Evolutionary conservation across 2,888 invertebrate genomes (phyloP).

Genomic region (Cephus pulcher): DNA sequence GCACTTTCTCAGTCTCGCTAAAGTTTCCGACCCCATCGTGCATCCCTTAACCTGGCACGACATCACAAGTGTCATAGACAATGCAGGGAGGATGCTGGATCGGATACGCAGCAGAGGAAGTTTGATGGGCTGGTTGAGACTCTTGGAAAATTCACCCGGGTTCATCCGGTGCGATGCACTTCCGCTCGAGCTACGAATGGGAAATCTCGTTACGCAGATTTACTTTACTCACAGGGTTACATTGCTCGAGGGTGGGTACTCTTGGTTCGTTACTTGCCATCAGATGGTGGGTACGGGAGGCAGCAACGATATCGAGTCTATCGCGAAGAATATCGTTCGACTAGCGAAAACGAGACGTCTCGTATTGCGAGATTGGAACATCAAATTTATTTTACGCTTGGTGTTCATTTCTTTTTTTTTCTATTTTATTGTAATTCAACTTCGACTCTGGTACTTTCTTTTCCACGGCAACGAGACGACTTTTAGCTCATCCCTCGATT

Average conservation of each 20-base stretch:
- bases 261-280: slow-evolving; percentile 44
- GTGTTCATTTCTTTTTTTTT: background rate
- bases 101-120: background rate
- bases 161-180: slow-evolving; percentile 21
- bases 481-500: background rate
- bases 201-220: slow-evolving; percentile 16
- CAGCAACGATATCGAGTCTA: background rate
- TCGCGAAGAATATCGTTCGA: background rate
- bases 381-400: background rate
- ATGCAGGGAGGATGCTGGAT: background rate
- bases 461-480: background rate
- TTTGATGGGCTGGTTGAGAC: background rate
- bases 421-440: background rate
- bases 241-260: slow-evolving; percentile 19
- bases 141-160: background rate
- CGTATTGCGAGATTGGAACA: slow-evolving; percentile 1
- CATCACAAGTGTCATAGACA: background rate
- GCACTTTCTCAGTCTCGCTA: background rate
- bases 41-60: background rate
- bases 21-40: background rate
- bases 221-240: background rate
- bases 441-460: background rate
- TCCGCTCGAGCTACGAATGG: slow-evolving; percentile 39
- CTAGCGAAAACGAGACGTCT: background rate
- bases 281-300: slow-evolving; percentile 15